Conservation (phyloP, 2,888 invertebrate species). For the Micropterix aruncella region DNA sequence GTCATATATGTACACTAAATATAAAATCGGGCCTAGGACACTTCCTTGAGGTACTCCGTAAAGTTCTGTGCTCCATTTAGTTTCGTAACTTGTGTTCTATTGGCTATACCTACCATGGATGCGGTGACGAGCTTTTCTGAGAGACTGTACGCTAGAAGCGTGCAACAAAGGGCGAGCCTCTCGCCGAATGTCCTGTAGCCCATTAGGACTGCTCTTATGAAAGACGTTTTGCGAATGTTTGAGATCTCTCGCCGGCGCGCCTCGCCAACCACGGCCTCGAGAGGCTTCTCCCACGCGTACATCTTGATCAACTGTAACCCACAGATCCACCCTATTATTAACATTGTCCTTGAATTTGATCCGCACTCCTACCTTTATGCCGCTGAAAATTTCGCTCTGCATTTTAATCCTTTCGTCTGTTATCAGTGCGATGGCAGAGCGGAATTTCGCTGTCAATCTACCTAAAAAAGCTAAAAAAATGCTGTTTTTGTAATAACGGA, state of each 20-base stretch:
- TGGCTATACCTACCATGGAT: too few relatives aligned
- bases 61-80: too few relatives aligned
- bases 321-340: background rate
- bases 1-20: too few relatives aligned
- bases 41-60: too few relatives aligned
- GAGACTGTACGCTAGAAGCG: background rate
- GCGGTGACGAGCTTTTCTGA: background rate
- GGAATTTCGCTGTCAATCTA: background rate
- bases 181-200: background rate
- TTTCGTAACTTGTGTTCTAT: too few relatives aligned
- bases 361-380: background rate
- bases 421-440: background rate
- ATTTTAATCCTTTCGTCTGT: background rate
- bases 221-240: background rate
- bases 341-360: too few relatives aligned
- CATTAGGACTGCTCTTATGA: background rate
- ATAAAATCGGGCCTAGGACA: too few relatives aligned
- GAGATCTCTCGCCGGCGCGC: background rate
- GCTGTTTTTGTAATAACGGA: too few relatives aligned
- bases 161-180: background rate
- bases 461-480: background rate
- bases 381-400: background rate
- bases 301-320: background rate
- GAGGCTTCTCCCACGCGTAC: background rate
- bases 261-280: background rate